Conservation (phyloP, 2,888 invertebrate species). For the Athalia circularis region DNA sequence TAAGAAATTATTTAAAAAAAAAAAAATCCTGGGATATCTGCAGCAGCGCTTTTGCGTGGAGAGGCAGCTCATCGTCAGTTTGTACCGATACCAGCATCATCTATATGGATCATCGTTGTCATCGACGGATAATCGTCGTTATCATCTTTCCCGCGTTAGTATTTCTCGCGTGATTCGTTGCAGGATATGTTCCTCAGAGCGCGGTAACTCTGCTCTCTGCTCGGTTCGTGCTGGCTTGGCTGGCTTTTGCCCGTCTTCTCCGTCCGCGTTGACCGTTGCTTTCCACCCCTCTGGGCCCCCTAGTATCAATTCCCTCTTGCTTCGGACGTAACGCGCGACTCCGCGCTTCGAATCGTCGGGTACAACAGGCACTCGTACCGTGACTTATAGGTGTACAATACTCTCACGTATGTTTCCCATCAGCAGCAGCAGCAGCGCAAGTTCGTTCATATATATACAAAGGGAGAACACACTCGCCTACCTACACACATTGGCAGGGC, state of each 20-base stretch:
- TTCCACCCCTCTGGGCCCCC: conserved; percentile 12
- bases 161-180: too few species aligned
- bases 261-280: conserved; percentile 39
- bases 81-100: too few species aligned
- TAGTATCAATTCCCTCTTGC: conserved; percentile 38
- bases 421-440: neutral
- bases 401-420: neutral
- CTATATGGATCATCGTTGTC: too few species aligned
- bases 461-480: neutral
- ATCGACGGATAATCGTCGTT: conserved; percentile 4
- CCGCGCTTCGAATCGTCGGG: conserved; percentile 35
- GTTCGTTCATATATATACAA: neutral
- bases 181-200: neutral
- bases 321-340: conserved; percentile 40
- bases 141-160: neutral
- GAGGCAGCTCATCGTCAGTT: too few species aligned
- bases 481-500: neutral
- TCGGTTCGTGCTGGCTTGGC: neutral
- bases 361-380: neutral
- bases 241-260: conserved; percentile 34
- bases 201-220: neutral
- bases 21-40: too few species aligned
- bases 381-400: neutral
- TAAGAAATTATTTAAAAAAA: too few species aligned
- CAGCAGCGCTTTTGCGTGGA: too few species aligned